Evolutionary conservation across 2,113 vertebrate species (phyloP).

Genomic region (Sterna hirundo): DNA sequence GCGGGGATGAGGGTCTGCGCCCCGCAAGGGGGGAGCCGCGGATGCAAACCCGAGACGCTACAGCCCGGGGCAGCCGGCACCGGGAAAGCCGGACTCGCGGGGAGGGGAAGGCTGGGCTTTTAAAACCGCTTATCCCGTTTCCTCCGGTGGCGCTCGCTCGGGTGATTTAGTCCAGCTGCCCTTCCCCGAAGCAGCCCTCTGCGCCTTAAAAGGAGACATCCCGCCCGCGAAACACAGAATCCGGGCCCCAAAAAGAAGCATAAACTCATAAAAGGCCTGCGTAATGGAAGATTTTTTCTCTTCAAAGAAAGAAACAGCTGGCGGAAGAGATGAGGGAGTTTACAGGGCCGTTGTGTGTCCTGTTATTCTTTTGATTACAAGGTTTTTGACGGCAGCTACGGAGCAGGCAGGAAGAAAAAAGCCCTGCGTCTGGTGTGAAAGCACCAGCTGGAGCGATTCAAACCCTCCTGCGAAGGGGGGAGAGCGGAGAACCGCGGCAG

Average conservation of each 20-base stretch:
- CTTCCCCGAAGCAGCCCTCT: neutral
- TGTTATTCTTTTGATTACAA: neutral
- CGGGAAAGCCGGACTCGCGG: neutral
- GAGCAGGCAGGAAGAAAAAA: neutral
- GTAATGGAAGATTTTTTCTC: neutral
- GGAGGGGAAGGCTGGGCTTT: neutral
- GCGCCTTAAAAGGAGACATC: neutral
- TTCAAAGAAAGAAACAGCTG: neutral
- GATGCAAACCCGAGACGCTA: fast-evolving
- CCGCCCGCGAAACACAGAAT: neutral
- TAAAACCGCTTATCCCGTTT: neutral
- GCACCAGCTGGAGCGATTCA: neutral
- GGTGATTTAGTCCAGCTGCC: neutral
- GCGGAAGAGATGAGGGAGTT: neutral
- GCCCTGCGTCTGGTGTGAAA: neutral
- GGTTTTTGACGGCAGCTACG: neutral
- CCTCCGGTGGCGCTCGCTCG: neutral
- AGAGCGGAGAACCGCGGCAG: neutral
- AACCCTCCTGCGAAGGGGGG: neutral
- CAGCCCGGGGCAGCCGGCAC: neutral
- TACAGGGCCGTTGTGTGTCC: neutral
- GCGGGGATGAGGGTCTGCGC: neutral
- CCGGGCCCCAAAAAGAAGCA: neutral
- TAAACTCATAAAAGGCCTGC: neutral
- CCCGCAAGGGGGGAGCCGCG: neutral